Conservation (phyloP, 2,888 invertebrate species). For the Cremastinae sp. region DNA sequence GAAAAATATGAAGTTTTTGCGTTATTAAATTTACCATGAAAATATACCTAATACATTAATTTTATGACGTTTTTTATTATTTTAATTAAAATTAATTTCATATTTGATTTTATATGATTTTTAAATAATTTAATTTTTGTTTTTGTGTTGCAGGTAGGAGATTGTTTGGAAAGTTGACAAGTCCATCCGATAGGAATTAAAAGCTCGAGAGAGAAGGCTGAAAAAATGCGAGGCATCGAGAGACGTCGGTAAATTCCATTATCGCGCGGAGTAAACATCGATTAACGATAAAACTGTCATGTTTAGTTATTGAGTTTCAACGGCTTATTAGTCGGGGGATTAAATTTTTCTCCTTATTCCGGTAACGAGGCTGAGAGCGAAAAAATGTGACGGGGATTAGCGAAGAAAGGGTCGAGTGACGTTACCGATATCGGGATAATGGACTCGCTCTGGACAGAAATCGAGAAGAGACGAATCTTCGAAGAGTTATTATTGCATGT, state of each 20-base stretch:
- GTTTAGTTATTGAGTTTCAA: background rate
- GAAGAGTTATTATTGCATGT: slow-evolving; percentile 33
- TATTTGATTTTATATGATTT: background rate
- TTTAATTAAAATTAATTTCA: background rate
- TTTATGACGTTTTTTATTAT: too few relatives aligned
- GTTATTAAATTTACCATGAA: too few relatives aligned
- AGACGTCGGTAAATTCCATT: background rate
- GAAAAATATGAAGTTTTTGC: too few relatives aligned
- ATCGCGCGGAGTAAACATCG: slow-evolving; percentile 4
- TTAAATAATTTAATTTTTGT: background rate
- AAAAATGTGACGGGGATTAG: background rate
- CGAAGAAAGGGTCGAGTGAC: slow-evolving; percentile 38
- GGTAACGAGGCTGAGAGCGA: background rate
- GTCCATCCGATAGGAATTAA: background rate
- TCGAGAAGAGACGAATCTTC: slow-evolving; percentile 24
- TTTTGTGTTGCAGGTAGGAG: slow-evolving; percentile 60
- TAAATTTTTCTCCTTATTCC: background rate
- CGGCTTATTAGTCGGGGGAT: background rate
- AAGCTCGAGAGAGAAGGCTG: background rate
- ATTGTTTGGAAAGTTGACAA: background rate
- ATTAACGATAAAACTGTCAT: slow-evolving; percentile 13
- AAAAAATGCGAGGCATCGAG: background rate
- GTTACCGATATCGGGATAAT: slow-evolving; percentile 48
- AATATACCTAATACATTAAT: background rate
- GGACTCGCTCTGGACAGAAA: slow-evolving; percentile 32